phyloP scores from a whole-genome alignment of 2,888 invertebrate genomes.

The Dasysyrphus albostriatus region DNA sequence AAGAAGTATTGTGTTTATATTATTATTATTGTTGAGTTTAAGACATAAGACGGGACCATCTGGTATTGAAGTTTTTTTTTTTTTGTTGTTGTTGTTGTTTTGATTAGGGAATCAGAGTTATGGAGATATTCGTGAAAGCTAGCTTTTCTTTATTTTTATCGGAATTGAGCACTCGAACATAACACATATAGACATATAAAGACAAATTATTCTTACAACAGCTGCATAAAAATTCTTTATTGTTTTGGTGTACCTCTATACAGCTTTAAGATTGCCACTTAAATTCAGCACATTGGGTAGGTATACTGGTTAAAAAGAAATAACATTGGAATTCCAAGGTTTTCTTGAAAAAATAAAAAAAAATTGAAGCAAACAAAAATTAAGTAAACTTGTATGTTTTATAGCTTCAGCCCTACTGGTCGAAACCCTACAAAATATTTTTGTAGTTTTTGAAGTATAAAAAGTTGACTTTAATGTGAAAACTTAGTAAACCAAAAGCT shows the following conservation, averaged over 20 bases:
- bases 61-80: not conserved
- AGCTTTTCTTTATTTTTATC: not conserved
- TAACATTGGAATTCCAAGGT: too few relatives aligned
- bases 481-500: too few relatives aligned
- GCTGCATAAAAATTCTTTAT: not conserved
- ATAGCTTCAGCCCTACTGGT: too few relatives aligned
- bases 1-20: conserved; percentile 30
- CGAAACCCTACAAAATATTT: too few relatives aligned
- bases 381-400: too few relatives aligned
- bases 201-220: not conserved
- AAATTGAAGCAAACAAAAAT: too few relatives aligned
- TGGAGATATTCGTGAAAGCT: not conserved
- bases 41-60: conserved; percentile 16
- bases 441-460: too few relatives aligned
- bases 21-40: conserved; percentile 28
- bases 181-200: not conserved
- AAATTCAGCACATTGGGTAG: not conserved
- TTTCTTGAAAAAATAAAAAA: too few relatives aligned
- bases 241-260: not conserved
- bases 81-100: not conserved
- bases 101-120: not conserved
- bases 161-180: not conserved
- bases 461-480: too few relatives aligned
- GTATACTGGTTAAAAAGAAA: too few relatives aligned
- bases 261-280: not conserved